Conservation (phyloP, 2,888 invertebrate genomes). For the Pseudanteris insignis region DNA sequence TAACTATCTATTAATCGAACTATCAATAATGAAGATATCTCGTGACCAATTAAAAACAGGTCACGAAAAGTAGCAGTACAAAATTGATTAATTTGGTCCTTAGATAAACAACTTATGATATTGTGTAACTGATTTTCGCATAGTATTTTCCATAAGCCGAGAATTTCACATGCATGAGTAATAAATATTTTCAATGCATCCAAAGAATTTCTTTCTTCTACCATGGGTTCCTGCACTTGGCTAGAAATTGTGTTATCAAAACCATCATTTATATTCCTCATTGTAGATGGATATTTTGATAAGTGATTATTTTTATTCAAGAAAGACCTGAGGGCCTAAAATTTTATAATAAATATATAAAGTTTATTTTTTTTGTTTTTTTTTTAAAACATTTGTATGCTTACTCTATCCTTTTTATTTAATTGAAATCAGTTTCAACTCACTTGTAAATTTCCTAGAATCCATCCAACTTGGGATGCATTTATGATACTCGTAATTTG, state of each 20-base stretch:
- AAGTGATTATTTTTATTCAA: constrained; percentile 75
- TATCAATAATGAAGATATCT: constrained; percentile 79
- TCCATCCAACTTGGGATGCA: constrained; percentile 66
- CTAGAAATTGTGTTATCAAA: constrained; percentile 57
- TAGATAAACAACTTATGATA: constrained; percentile 75
- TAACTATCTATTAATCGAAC: constrained; percentile 89
- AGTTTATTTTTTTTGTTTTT: too few species aligned
- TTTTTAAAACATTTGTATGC: too few species aligned
- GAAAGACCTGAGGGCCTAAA: constrained; percentile 77
- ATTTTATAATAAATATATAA: too few species aligned
- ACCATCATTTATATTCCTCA: constrained; percentile 52
- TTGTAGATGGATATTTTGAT: constrained; percentile 57
- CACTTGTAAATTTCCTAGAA: constrained; percentile 75
- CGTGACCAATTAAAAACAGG: constrained; percentile 81
- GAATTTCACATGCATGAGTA: constrained; percentile 85
- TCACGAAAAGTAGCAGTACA: constrained; percentile 74
- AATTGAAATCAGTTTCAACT: too few species aligned
- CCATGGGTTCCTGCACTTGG: constrained; percentile 61
- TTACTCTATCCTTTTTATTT: too few species aligned
- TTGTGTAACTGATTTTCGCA: constrained; percentile 91
- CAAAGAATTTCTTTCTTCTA: constrained; percentile 80
- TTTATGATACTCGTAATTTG: constrained; percentile 59
- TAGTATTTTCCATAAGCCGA: constrained; percentile 92
- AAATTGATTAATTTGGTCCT: constrained; percentile 72
- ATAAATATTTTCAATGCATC: constrained; percentile 79